phyloP scores from a whole-genome alignment of 2,797 vertebrate species.

The Coracias cyanogaster region DNA sequence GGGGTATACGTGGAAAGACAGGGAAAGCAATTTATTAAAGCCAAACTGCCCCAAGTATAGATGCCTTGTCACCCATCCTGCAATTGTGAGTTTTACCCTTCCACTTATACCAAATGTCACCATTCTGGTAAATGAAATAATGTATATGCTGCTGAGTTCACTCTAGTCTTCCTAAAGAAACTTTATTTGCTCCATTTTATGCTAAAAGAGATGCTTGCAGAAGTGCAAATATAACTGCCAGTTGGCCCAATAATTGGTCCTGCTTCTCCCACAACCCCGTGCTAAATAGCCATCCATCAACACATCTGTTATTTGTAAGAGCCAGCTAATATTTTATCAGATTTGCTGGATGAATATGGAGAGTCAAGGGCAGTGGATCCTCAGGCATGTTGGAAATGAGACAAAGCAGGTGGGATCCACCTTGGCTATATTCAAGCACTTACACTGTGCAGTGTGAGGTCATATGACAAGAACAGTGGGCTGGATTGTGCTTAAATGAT shows the following conservation, averaged over 20 bases:
- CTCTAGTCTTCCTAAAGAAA: neutral
- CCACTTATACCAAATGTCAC: neutral
- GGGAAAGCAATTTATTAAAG: slow-evolving; percentile 5
- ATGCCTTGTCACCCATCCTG: neutral
- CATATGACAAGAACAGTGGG: neutral
- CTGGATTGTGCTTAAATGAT: neutral
- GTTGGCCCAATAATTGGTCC: neutral
- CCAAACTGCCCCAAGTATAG: neutral
- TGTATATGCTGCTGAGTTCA: neutral
- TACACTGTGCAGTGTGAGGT: accelerated
- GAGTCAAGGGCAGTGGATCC: neutral
- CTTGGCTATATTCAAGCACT: neutral
- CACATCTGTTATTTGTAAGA: accelerated
- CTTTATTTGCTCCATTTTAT: neutral
- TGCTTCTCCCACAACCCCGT: neutral
- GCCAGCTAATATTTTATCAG: neutral
- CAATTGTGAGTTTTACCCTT: neutral
- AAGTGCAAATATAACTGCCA: neutral
- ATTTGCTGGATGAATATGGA: neutral
- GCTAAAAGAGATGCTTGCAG: neutral
- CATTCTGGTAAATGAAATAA: neutral
- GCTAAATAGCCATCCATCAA: neutral
- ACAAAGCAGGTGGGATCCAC: neutral
- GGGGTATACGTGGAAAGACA: neutral
- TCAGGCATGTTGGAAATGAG: neutral